Evolutionary conservation across 2,113 vertebrate genomes (phyloP).

Genomic region (Centropus bengalensis): DNA sequence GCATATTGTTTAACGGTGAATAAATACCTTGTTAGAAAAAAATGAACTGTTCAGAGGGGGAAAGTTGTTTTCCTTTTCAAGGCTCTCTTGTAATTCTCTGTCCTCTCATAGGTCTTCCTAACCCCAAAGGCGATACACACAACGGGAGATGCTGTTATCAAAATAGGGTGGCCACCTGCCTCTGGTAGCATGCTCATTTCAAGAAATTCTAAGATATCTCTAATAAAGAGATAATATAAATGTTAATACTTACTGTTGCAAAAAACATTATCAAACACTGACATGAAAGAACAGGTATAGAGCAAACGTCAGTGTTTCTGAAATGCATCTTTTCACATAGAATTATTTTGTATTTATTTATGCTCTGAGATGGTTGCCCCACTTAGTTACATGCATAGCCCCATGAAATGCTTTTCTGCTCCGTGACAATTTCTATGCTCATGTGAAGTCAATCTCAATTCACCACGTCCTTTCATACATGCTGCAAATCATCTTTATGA

Average conservation of each 20-base stretch:
- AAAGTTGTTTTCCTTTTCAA: slow-evolving; percentile 1
- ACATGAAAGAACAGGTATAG: background rate
- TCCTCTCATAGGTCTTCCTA: background rate
- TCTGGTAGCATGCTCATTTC: background rate
- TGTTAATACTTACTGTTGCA: background rate
- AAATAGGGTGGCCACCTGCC: background rate
- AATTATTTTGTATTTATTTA: background rate
- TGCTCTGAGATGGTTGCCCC: background rate
- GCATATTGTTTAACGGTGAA: background rate
- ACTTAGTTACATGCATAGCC: background rate
- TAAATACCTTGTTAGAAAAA: slow-evolving; percentile 1
- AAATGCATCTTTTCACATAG: background rate
- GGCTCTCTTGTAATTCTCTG: background rate
- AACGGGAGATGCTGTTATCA: background rate
- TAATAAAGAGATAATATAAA: background rate
- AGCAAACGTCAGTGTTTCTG: background rate
- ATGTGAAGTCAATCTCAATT: slow-evolving; percentile 11
- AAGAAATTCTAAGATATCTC: background rate
- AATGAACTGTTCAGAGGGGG: background rate
- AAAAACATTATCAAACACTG: background rate
- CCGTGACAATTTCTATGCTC: background rate
- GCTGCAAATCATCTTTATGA: background rate
- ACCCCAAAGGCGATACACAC: background rate
- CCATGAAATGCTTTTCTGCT: background rate
- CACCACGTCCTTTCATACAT: background rate